Evolutionary conservation across 2,888 invertebrate genomes (phyloP), one percentile per base, ranked within the genome.

Genomic region (Lagria hirta): DNA sequence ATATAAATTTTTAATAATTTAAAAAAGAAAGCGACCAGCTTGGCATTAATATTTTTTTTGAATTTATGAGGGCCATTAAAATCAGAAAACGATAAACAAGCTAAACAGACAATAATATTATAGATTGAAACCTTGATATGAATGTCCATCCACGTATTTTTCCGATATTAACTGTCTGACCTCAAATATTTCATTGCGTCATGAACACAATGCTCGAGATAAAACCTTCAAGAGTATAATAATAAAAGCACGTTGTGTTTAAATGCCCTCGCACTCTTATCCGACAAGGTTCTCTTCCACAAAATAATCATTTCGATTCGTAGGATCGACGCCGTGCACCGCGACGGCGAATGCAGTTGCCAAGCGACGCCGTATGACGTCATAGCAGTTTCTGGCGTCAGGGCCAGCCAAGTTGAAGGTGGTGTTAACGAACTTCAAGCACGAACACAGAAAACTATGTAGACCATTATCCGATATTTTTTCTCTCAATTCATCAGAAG

Each of bases 321-420:
- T 27, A 4, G 12, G 36, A 30, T 37, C 43, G 40, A 42, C 42
- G 38, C 15, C 52, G 46, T 51, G 48, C 43, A 52, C 42, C 47
- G 43, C 52, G 48, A 36, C 47, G 42, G 16, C 34, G 46, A 48
- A 40, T 53, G 53, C 53, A 53, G 53, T 53, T 53, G 53, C 53
- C 53, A 51, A 42, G 53, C 53, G 51, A 63, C 64, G 65, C 54
- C 55, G 48, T 21, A 15, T 66, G 67, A 68, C 68, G 68, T 68
- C 68, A 66, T 20, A 48, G 54, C 61, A 61, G 50, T 61, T 47
- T 48, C 49, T 33, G 50, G 56, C 61, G 61, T 61, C 61, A 66
- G 63, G 64, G 65, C 57, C 65, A 64, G 66, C 66, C 66, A 67
- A 68, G 69, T 68, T 68, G 64, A 68, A 68, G 68, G 67, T 65